A percentile compares a stretch with the other conserved stretches of the same genome.
Evolutionary conservation across 2,797 vertebrate genomes (phyloP).

Genomic region (Helostoma temminkii): DNA sequence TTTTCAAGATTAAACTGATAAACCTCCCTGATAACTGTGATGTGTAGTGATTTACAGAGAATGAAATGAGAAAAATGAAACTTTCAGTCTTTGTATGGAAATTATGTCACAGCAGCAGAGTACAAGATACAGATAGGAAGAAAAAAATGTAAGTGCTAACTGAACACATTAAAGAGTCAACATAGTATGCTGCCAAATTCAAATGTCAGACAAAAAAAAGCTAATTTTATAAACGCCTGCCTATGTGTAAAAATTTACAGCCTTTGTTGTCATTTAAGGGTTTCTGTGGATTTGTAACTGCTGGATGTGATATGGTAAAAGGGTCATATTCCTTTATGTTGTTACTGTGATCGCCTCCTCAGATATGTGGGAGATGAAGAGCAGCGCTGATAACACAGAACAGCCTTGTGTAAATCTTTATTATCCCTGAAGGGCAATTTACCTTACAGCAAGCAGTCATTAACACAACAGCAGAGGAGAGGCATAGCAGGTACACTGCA

Average conservation of each 20-base stretch:
- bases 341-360: slow-evolving; percentile 44
- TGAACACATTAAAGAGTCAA: slow-evolving; percentile 22
- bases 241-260: not conserved
- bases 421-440: slow-evolving; percentile 67
- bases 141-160: slow-evolving; percentile 15
- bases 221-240: not conserved
- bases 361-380: slow-evolving; percentile 55
- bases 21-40: too few relatives aligned
- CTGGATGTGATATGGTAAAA: slow-evolving; percentile 34
- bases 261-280: slow-evolving; percentile 15
- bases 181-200: not conserved
- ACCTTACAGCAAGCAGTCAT: slow-evolving; percentile 56
- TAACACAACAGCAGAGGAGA: slow-evolving; percentile 49
- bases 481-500: slow-evolving; percentile 45
- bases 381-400: slow-evolving; percentile 46
- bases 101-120: slow-evolving; percentile 40
- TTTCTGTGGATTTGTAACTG: slow-evolving; percentile 28
- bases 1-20: too few relatives aligned
- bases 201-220: slow-evolving; percentile 4
- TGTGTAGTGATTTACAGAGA: slow-evolving; percentile 22
- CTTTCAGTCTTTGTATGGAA: slow-evolving; percentile 36
- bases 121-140: slow-evolving; percentile 33
- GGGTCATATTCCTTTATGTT: slow-evolving; percentile 46
- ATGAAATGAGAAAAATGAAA: slow-evolving; percentile 49
- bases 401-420: slow-evolving; percentile 66